Conservation (phyloP, 2,113 vertebrate genomes). For the Pygoscelis antarcticus region DNA sequence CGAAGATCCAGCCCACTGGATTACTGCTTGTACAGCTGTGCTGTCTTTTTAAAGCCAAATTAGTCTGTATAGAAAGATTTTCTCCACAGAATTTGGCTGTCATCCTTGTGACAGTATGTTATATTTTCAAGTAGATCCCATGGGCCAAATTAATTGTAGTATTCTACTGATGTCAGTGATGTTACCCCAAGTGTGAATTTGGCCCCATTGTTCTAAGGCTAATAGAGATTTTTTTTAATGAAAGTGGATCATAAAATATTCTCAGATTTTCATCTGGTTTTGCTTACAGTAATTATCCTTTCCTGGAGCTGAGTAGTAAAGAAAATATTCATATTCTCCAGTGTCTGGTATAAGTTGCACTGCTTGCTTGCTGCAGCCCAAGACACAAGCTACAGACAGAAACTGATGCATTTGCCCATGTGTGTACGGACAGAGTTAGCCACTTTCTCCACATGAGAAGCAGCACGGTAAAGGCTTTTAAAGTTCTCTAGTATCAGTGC, state of each 20-base stretch:
- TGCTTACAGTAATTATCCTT: constrained; percentile 59
- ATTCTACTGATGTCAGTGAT: constrained; percentile 41
- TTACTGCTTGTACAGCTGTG: constrained; percentile 20
- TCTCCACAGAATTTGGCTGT: constrained; percentile 41
- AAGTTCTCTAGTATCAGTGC: not conserved
- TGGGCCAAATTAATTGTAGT: constrained; percentile 35
- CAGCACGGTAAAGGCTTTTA: not conserved
- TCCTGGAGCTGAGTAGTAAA: constrained; percentile 52
- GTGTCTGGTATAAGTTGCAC: constrained; percentile 38
- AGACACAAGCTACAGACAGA: not conserved
- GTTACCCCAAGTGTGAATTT: constrained; percentile 58
- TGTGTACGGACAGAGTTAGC: not conserved
- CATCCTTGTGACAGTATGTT: constrained; percentile 17
- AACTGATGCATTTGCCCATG: not conserved
- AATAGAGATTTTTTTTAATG: constrained; percentile 43
- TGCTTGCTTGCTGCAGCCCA: constrained; percentile 23
- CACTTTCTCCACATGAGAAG: not conserved
- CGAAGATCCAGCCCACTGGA: not conserved
- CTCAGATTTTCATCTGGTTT: constrained; percentile 64
- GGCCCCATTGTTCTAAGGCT: constrained; percentile 54
- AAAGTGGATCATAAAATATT: constrained; percentile 65
- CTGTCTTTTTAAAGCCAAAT: constrained; percentile 22
- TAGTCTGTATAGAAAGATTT: not conserved
- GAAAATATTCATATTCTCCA: constrained; percentile 59
- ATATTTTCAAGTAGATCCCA: constrained; percentile 57